Evolutionary conservation across 2,113 vertebrate species (phyloP).

Genomic region (Archocentrus centrarchus): DNA sequence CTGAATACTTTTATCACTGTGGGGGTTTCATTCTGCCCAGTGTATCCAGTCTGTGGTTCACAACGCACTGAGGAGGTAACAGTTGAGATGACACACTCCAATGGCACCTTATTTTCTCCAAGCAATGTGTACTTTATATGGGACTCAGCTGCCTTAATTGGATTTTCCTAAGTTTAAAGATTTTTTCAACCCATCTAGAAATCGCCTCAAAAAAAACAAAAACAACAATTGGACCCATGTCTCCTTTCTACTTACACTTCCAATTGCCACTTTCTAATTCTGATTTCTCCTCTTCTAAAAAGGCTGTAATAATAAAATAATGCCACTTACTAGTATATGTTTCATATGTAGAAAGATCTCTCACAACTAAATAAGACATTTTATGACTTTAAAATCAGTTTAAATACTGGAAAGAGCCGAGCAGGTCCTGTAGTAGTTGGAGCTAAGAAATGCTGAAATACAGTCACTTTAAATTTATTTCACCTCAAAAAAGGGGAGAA

Average conservation of each 20-base stretch:
- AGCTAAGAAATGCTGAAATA: background rate
- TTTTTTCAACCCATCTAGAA: background rate
- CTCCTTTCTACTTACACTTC: background rate
- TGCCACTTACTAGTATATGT: background rate
- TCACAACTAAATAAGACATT: slow-evolving; percentile 1
- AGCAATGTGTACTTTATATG: background rate
- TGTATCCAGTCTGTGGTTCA: too few species aligned
- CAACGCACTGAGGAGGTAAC: too few species aligned
- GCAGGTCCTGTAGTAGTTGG: background rate
- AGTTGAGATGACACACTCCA: too few species aligned
- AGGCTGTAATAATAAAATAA: background rate
- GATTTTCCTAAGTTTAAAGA: background rate
- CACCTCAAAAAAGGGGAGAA: too few species aligned
- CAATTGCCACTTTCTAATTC: background rate
- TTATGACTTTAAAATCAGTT: background rate
- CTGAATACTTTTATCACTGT: background rate
- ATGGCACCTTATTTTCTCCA: background rate
- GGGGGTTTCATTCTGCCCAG: background rate
- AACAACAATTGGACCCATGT: background rate
- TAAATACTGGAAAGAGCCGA: background rate
- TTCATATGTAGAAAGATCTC: background rate
- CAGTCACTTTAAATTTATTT: too few species aligned
- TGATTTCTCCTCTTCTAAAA: background rate
- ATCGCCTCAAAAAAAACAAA: background rate
- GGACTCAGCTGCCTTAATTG: background rate